Base-by-base conservation (phyloP, 1,140 invertebrate species). In the Centruroides sculpturatus region DNA sequence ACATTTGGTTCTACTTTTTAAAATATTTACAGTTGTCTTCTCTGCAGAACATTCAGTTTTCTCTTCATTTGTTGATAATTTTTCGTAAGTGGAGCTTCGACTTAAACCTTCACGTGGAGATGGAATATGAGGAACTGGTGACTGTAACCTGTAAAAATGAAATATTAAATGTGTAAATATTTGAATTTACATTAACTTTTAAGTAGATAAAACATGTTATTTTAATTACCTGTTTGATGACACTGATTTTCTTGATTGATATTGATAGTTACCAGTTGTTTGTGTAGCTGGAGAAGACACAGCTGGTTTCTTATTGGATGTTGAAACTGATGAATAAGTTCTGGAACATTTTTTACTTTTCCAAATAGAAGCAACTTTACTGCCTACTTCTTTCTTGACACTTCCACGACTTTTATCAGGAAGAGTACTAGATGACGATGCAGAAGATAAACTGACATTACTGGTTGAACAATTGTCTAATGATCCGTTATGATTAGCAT, bases 291-390 rank as follows among this genome's bases (percentile, higher is more conserved):
- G 41, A 6, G 41, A 41, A 6, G 41, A 41, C 3, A 41, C 41
- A 6, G 41, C 41, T 41, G 8, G 8, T 41, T 41, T 41, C 41
- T 41, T 41, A 41, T 41, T 41, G 8, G 41, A 8, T 23, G 23
- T 23, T 41, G 8, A 41, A 41, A 41, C 41, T 41, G 41, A 8
- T 41, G 41, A 41, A 41, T 41, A 41, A 41, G 41, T 41, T 8
- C 41, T 41, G 8, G 41, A 41, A 41, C 41, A 41, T 8, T 41
- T 41, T 41, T 41, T 41, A 41, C 41, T 8, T 67, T 89, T 92
- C 89, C 89, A 92, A 10, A 93, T 76, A 69, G 80, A 86, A 1
- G 89, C 86, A 50, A 92, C 90, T 71, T 89, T 89, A 72, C 88
- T 91, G 1, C 85, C 83, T 1, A 87, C 82, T 63, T 87, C 84